These are phyloP conservation scores for Isurus oxyrinchus DNA, from an alignment of 2,113 vertebrate species.

Conservation along the genomic window DNA sequence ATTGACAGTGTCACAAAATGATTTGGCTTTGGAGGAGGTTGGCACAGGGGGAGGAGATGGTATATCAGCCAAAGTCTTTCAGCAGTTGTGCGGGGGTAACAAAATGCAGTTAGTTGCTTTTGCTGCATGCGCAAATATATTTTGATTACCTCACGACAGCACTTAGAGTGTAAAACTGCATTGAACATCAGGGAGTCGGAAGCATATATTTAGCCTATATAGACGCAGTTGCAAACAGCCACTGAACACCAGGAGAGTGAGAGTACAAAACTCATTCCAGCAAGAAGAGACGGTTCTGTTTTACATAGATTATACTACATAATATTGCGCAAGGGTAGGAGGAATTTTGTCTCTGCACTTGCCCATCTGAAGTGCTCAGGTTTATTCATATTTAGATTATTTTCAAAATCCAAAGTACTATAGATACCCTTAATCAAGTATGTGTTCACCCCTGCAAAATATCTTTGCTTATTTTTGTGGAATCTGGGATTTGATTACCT, in stretches of 20 bases:
- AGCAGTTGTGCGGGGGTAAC: not conserved
- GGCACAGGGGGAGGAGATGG: not conserved
- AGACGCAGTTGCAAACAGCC: not conserved
- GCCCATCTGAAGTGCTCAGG: not conserved
- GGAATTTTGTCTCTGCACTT: not conserved
- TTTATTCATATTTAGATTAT: not conserved
- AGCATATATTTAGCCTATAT: not conserved
- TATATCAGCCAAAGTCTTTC: not conserved
- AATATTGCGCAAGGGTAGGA: not conserved
- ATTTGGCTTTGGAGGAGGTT: not conserved
- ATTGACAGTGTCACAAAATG: not conserved
- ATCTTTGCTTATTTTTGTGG: not conserved
- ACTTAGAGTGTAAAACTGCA: not conserved
- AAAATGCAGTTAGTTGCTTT: not conserved
- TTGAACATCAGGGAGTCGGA: not conserved
- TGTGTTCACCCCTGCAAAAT: no score
- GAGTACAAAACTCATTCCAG: not conserved
- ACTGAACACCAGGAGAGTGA: not conserved
- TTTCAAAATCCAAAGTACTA: not conserved
- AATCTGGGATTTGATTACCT: no score
- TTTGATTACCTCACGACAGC: not conserved
- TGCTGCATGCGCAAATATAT: not conserved
- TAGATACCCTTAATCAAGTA: not conserved
- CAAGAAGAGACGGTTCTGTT: not conserved
- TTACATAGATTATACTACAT: not conserved